Evolutionary conservation across 1,140 invertebrate genomes (phyloP).

Genomic region (Heliothis virescens): DNA sequence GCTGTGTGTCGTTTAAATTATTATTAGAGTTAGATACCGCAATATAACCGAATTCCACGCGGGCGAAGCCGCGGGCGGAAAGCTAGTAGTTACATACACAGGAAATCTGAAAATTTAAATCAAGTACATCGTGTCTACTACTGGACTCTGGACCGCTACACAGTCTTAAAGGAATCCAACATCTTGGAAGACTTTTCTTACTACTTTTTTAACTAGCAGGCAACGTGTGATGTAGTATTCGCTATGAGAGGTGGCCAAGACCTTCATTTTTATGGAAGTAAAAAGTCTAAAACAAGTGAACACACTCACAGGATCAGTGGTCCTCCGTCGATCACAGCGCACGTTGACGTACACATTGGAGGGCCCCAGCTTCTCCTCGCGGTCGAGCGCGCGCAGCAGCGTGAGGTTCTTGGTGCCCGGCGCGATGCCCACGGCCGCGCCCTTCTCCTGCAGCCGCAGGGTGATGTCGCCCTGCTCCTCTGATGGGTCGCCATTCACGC

Average conservation of each 20-base stretch:
- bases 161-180: too few species aligned
- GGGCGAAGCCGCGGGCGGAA: too few species aligned
- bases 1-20: too few species aligned
- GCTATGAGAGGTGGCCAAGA: too few species aligned
- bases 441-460: slow-evolving; percentile 91
- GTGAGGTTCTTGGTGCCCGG: slow-evolving; percentile 93
- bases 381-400: slow-evolving; percentile 92
- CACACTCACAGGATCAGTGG: slow-evolving; percentile 90
- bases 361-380: slow-evolving; percentile 93
- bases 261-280: background rate
- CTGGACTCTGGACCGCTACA: too few species aligned
- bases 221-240: too few species aligned
- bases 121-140: too few species aligned
- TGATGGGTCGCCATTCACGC: slow-evolving; percentile 93
- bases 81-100: background rate
- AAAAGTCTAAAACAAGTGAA: too few species aligned
- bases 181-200: too few species aligned
- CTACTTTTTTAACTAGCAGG: too few species aligned
- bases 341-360: slow-evolving; percentile 94
- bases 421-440: slow-evolving; percentile 92
- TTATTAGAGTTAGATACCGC: too few species aligned
- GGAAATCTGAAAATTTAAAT: background rate
- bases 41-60: too few species aligned
- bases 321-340: slow-evolving; percentile 92
- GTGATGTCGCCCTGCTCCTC: slow-evolving; percentile 91